Evolutionary conservation across 2,113 vertebrate genomes (phyloP), one percentile per base, ranked within the genome.

Genomic region (Trichechus manatus): DNA sequence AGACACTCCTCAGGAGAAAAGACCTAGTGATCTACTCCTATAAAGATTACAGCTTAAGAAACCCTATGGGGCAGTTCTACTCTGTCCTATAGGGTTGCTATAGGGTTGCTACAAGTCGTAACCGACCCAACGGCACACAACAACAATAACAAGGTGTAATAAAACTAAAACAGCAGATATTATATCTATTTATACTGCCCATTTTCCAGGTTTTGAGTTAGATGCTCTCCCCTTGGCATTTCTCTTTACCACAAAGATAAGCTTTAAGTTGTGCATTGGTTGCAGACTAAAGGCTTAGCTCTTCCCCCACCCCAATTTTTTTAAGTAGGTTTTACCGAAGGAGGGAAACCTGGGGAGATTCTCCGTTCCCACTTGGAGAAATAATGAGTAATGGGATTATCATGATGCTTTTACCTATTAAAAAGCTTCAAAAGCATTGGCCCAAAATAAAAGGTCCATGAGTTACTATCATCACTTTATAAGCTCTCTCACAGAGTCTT

Each of bases 211-310:
- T 87, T 87, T 56, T 63, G 27, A 50, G 33, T 79, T 66, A 74
- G 31, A 94, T 42, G 59, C 8, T 68, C 77, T 92, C 77, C 89
- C n/a, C 81, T 82, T 74, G 44, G 23, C 66, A 85, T 66, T 85
- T 92, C 20, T 72, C 66, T 92, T 93, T 81, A 84, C 29, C 44
- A 27, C 42, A 68, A 78, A 72, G 56, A 31, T 61, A 50, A 79
- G 17, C 66, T 95, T 94, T 70, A 84, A 80, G 39, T 74, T 13
- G 29, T 56, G 19, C 31, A 53, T 81, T 77, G 50, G 31, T 42
- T 39, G 27, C 29, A 85, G 31, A 84, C 47, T 86, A 78, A 91
- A 93, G 27, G 70, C 47, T 50, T 66, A 39, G 3, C 11, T 6
- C 33, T 36, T 36, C 14, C 87, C 14, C 25, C 36, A 47, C 5